phyloP scores from a whole-genome alignment of 2,888 invertebrate genomes.

The Alloscopus bannaensis region DNA sequence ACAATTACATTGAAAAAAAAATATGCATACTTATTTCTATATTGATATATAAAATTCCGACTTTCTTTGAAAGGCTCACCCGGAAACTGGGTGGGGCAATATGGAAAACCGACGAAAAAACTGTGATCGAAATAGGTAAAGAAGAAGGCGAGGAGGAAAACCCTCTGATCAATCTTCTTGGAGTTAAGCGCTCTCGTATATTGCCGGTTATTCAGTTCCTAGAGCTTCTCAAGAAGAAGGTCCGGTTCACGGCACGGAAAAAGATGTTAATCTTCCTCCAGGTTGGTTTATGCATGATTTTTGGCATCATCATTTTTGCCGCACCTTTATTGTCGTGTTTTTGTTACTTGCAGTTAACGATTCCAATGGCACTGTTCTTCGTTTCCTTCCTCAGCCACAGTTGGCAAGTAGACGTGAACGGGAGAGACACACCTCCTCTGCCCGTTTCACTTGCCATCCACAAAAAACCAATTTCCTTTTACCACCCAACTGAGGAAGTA shows the following conservation, averaged over 20 bases:
- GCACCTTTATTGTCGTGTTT: not conserved
- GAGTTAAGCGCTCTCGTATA: too few species aligned
- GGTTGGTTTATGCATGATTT: slow-evolving; percentile 39
- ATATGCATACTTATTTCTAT: too few species aligned
- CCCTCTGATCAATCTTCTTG: not conserved
- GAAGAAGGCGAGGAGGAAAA: not conserved
- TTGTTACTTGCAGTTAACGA: too few species aligned
- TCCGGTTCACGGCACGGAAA: slow-evolving; percentile 57
- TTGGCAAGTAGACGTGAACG: not conserved
- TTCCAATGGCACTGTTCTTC: not conserved
- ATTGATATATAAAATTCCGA: too few species aligned
- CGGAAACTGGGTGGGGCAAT: too few species aligned
- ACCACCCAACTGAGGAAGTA: not conserved
- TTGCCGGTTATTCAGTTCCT: slow-evolving; percentile 51
- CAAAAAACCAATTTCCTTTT: not conserved
- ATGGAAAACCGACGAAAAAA: not conserved
- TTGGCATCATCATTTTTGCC: not conserved
- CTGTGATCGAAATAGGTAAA: not conserved
- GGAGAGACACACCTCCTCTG: not conserved
- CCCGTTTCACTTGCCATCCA: not conserved
- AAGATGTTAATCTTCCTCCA: slow-evolving; percentile 61
- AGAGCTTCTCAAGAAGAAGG: slow-evolving; percentile 60
- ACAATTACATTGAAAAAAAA: not conserved
- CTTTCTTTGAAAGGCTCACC: too few species aligned
- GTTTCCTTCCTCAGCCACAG: not conserved